These are phyloP conservation scores for Zoanthus sansibaricus DNA, from an alignment of 92 coral and sea anemone genomes.

Conservation along the genomic window DNA sequence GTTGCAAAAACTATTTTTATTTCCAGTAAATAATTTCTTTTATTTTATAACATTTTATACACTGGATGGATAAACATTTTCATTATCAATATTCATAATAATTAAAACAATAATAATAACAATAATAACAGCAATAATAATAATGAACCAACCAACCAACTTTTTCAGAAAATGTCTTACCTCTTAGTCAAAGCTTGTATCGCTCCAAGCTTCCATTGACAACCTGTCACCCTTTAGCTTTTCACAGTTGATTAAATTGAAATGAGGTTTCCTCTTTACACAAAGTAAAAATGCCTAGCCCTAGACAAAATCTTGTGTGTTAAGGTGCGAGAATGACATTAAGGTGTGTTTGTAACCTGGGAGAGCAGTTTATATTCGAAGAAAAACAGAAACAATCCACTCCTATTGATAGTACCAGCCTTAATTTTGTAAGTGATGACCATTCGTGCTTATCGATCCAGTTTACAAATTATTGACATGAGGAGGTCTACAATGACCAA, in stretches of 20 bases:
- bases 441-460: conserved; percentile 18
- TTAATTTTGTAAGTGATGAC: neutral
- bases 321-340: no score
- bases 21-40: no score
- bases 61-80: no score
- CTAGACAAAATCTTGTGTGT: neutral
- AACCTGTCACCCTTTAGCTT: neutral
- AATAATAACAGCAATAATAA: no score
- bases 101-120: no score
- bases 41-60: no score
- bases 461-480: neutral
- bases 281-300: neutral
- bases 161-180: conserved; percentile 7
- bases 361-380: neutral
- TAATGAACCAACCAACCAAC: no score
- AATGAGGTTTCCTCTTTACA: neutral
- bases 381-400: neutral
- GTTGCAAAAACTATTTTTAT: no score
- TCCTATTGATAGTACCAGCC: neutral
- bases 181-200: conserved; percentile 26
- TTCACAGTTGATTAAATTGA: neutral
- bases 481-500: neutral
- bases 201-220: neutral
- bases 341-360: neutral
- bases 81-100: no score